These are phyloP conservation scores for Julus scanicus DNA, from an alignment of 2,888 invertebrate species.

Conservation along the genomic window DNA sequence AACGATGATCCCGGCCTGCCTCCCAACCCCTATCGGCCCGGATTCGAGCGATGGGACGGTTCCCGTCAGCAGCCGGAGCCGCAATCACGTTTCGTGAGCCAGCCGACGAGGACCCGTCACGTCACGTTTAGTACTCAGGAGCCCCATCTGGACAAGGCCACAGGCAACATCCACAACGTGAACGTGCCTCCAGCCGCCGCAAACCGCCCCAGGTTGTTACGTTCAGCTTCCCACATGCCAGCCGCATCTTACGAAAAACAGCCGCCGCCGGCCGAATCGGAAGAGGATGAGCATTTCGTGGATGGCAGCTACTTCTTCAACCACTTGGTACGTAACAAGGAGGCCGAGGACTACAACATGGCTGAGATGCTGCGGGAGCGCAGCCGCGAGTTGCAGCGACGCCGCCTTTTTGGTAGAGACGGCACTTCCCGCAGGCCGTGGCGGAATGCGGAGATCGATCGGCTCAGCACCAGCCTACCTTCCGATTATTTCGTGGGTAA, in stretches of 20 bases:
- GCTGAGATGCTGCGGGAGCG: conserved; percentile 48
- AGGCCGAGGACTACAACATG: conserved; percentile 54
- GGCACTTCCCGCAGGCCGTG: background rate
- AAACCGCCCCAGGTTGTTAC: background rate
- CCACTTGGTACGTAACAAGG: conserved; percentile 49
- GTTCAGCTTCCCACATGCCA: background rate
- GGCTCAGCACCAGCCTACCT: conserved; percentile 50
- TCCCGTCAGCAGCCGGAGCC: background rate
- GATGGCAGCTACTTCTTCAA: conserved; percentile 54
- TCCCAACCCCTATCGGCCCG: background rate
- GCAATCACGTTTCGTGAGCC: background rate
- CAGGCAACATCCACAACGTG: background rate
- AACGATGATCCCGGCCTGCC: background rate
- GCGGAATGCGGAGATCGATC: background rate
- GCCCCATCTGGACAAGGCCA: conserved; percentile 34
- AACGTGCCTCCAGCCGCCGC: background rate
- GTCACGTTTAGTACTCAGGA: conserved; percentile 25
- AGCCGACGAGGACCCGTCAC: background rate
- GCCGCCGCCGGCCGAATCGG: background rate
- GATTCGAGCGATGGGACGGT: background rate
- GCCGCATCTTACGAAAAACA: too few relatives aligned
- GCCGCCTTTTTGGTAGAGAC: background rate
- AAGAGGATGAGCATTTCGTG: conserved; percentile 48
- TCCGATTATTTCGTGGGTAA: background rate
- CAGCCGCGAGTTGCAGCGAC: conserved; percentile 31